phyloP scores from a whole-genome alignment of 2,888 invertebrate genomes.

The Ornithoptera alexandrae region DNA sequence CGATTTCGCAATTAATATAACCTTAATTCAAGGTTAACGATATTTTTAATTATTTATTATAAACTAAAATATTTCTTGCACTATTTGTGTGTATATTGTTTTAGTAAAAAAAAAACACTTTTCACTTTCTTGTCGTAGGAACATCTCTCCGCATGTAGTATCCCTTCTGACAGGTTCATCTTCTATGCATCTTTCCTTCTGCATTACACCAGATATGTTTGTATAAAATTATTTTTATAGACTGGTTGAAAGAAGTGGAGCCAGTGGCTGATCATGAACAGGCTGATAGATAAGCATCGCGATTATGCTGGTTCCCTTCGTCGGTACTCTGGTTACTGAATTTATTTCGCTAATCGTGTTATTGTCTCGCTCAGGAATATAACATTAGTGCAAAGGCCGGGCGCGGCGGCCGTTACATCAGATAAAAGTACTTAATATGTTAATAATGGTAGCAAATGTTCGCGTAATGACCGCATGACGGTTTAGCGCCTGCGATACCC shows the following conservation, averaged over 20 bases:
- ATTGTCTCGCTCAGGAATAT: conserved; percentile 58
- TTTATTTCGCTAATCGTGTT: conserved; percentile 66
- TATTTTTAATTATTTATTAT: too few relatives aligned
- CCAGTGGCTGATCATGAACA: conserved; percentile 36
- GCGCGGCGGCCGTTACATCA: conserved; percentile 62
- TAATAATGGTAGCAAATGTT: conserved; percentile 70
- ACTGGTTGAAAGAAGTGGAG: conserved; percentile 24
- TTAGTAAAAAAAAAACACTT: too few relatives aligned
- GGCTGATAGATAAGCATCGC: conserved; percentile 39
- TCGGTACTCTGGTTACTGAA: conserved; percentile 56
- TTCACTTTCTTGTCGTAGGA: too few relatives aligned
- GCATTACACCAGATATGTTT: too few relatives aligned
- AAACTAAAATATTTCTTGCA: too few relatives aligned
- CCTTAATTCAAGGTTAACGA: too few relatives aligned
- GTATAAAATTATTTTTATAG: neutral
- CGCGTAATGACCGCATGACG: conserved; percentile 67
- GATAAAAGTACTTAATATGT: conserved; percentile 73
- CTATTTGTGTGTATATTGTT: too few relatives aligned
- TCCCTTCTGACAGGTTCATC: too few relatives aligned
- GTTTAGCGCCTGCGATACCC: conserved; percentile 56
- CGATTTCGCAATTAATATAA: too few relatives aligned
- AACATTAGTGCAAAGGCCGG: conserved; percentile 43
- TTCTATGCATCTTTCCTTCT: too few relatives aligned
- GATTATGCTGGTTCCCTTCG: conserved; percentile 43
- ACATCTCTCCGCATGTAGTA: too few relatives aligned